Evolutionary conservation across 2,888 invertebrate genomes (phyloP).

Genomic region (Criorhina ranunculi): DNA sequence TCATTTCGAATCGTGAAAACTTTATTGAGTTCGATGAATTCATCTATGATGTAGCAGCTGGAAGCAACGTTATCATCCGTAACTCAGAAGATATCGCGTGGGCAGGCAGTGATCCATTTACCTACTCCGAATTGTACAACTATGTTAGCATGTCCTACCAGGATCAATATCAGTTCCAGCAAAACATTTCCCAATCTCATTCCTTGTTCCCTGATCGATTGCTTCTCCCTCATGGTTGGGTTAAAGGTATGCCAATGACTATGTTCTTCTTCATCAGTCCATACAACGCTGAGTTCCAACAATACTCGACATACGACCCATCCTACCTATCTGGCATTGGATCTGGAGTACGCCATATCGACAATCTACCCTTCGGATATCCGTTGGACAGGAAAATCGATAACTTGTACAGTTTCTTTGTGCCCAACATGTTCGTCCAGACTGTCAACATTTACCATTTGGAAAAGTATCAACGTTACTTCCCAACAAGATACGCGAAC

Average conservation of each 20-base stretch:
- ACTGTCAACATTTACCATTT: slow-evolving; percentile 85
- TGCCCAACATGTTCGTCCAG: slow-evolving; percentile 89
- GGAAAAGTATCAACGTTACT: slow-evolving; percentile 79
- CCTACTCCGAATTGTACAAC: slow-evolving; percentile 83
- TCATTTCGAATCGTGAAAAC: slow-evolving; percentile 87
- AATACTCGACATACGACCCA: slow-evolving; percentile 84
- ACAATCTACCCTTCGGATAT: slow-evolving; percentile 89
- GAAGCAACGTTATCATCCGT: slow-evolving; percentile 89
- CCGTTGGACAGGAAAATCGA: slow-evolving; percentile 90
- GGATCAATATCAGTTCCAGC: slow-evolving; percentile 85
- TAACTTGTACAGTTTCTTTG: slow-evolving; percentile 86
- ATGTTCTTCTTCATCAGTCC: slow-evolving; percentile 88
- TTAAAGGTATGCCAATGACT: slow-evolving; percentile 88
- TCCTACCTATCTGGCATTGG: slow-evolving; percentile 86
- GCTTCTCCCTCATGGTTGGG: slow-evolving; percentile 89
- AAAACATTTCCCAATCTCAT: slow-evolving; percentile 86
- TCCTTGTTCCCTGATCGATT: slow-evolving; percentile 90
- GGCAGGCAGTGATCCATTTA: slow-evolving; percentile 86
- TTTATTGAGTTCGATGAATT: slow-evolving; percentile 89
- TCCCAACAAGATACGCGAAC: slow-evolving; percentile 78
- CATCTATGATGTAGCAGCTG: slow-evolving; percentile 87
- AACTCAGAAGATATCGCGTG: slow-evolving; percentile 88
- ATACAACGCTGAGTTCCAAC: slow-evolving; percentile 85
- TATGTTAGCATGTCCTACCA: slow-evolving; percentile 85
- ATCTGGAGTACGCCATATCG: slow-evolving; percentile 86